Base-by-base conservation (phyloP, 2,113 vertebrate genomes). In the Hemicordylus capensis region DNA sequence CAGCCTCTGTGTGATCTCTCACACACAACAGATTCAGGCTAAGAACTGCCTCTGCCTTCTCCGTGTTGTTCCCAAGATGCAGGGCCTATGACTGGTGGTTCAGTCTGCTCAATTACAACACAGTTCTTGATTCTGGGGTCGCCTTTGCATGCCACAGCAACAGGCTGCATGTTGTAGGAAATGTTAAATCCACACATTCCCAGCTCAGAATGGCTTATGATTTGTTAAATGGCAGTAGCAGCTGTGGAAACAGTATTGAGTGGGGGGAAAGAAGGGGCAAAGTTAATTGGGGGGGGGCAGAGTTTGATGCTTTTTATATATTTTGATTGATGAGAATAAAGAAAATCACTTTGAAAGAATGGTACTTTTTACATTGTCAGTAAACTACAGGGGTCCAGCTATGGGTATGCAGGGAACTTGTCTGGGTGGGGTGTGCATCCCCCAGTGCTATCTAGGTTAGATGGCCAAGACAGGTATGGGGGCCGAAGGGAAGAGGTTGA, bases 51-150 rank as follows among this genome's bases (percentile, higher is more conserved):
- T 58, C 61, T 81, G 31, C 85, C 19, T 42, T 58, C 6, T 11
- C 0, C 12, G 8, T 2, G 0, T 24, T 2, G 64, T 22, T 6
- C 67, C 20, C 15, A 37, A 22, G 48, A n/a, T 31, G 28, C 4
- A 51, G 26, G 73, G 73, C 4, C 15, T 39, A 19, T 69, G 66
- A 34, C 15, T 34, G 34, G 66, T 34, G n/a, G 4, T 4, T 4
- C 34, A 34, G 20, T 69, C 66, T 69, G 34, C 37, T 69, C 34
- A 39, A 12, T 37, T 17, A 37, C 34, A 69, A 69, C 37, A 39
- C 66, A 69, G 6, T 69, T 14, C 34, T 69, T 15, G 11, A 34
- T 69, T 69, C 6, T 15, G 34, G 34, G 37, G 8, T 64, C n/a
- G 12, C 15, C 15, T 14, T 37, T 37, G n/a, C n/a, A 17, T 4